Conservation (phyloP, 2,888 invertebrate genomes). For the Lagria hirta region DNA sequence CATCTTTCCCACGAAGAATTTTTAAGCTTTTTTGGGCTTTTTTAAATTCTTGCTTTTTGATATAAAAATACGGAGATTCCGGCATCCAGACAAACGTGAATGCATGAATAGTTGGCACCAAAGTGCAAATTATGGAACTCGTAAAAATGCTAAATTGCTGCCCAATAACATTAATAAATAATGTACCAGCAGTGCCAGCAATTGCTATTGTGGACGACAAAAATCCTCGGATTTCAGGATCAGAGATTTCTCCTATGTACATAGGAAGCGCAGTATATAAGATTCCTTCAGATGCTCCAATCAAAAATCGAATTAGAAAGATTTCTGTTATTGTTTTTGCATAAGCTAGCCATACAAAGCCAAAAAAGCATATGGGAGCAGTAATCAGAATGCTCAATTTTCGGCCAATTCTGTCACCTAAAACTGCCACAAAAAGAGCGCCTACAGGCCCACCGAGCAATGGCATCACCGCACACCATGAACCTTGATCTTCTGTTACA, state of each 20-base stretch:
- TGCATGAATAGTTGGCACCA: conserved; percentile 61
- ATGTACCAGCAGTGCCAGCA: conserved; percentile 59
- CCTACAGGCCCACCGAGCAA: conserved; percentile 66
- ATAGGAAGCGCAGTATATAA: conserved; percentile 56
- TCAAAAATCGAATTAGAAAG: conserved; percentile 52
- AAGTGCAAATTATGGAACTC: conserved; percentile 60
- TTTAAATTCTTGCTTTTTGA: conserved; percentile 51
- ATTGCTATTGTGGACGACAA: conserved; percentile 63
- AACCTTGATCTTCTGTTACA: conserved; percentile 57
- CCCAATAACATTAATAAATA: conserved; percentile 64
- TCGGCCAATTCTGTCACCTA: conserved; percentile 66
- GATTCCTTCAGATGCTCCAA: conserved; percentile 58
- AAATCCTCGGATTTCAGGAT: conserved; percentile 60
- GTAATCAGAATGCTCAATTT: conserved; percentile 52
- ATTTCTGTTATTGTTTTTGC: conserved; percentile 61
- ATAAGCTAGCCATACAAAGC: conserved; percentile 63
- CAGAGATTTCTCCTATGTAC: conserved; percentile 63
- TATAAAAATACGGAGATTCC: conserved; percentile 62
- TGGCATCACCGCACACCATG: conserved; percentile 67
- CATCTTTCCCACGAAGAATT: conserved; percentile 59
- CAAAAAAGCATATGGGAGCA: conserved; percentile 55
- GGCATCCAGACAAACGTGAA: conserved; percentile 64
- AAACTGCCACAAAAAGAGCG: conserved; percentile 62
- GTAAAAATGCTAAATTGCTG: conserved; percentile 60
- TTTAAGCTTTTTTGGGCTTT: conserved; percentile 59